Evolutionary conservation across 2,888 invertebrate species (phyloP), one percentile per base, ranked within the genome.

Genomic region (Liposcelis brunnea): DNA sequence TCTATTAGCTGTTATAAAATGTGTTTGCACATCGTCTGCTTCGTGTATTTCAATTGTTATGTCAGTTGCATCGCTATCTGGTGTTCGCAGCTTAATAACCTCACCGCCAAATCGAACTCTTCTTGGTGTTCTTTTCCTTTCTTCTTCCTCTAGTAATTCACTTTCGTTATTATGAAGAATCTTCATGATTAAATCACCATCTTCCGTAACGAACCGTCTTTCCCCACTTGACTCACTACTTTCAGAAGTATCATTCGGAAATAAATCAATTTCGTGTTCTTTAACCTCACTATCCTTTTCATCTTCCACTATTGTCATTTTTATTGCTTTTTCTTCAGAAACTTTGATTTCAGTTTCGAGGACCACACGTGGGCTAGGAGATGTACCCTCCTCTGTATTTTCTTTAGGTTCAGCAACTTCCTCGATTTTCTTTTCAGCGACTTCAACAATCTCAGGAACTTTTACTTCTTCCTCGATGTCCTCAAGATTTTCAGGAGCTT

Each of bases 31-130:
- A 40, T 56, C 47, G 15, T 43, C 37, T 15, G 45, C 46, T 16
- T 49, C 55, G 49, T 72, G 73, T 10, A 70, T 68, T 42, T 71
- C 67, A 21, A 40, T 40, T 4, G 74, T 65, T 45, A 76, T 77
- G 56, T 85, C 40, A 6, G 40, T 40, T 7, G 44, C 45, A 19
- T 51, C 85, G 59, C 83, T 84, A 53, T 86, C 86, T 1, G 86
- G 86, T 11, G 86, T 86, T 50, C 86, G 67, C 61, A 86, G 72
- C 66, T 86, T 86, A 2, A 86, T 78, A 50, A 82, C 72, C 63
- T 86, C 86, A n/a, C 86, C 86, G 3, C 86, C 86, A 53, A 86
- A 86, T 42, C 82, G 75, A 7, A 86, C 86, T 55, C 82, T 72
- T 58, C 83, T 74, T 0, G 76, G 72, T 1, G 75, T 74, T 52